These are phyloP conservation scores for Zapus hudsonius DNA, from an alignment of 2,113 vertebrate species.

Conservation along the genomic window DNA sequence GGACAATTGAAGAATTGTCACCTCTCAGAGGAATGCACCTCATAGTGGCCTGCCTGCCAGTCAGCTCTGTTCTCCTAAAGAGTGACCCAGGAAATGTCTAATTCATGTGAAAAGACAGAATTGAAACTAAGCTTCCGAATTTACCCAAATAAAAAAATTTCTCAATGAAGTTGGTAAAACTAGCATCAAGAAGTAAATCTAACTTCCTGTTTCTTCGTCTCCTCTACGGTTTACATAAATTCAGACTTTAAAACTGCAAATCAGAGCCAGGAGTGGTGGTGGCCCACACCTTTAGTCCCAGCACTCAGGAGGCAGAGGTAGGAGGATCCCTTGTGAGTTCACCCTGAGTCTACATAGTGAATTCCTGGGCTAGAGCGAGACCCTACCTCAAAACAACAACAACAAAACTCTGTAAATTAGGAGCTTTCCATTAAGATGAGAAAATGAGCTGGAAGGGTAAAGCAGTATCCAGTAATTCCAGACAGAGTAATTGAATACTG, in stretches of 20 bases:
- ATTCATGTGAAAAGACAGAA: slow-evolving; percentile 75
- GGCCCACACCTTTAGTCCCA: no score
- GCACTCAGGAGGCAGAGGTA: no score
- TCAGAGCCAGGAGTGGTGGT: no score
- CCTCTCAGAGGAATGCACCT: background rate
- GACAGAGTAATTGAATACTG: background rate
- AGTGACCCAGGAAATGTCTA: slow-evolving; percentile 34
- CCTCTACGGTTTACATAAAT: slow-evolving; percentile 39
- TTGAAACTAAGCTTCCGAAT: slow-evolving; percentile 72
- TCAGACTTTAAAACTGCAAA: slow-evolving; percentile 12
- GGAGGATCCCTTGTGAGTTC: no score
- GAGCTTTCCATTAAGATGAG: slow-evolving; percentile 32
- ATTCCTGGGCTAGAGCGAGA: no score
- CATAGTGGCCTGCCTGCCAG: no score
- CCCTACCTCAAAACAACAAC: no score
- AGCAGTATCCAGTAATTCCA: background rate
- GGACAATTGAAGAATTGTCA: background rate
- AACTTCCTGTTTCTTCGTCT: slow-evolving; percentile 69
- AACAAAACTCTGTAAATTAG: background rate
- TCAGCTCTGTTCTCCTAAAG: slow-evolving; percentile 62
- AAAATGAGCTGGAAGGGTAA: slow-evolving; percentile 8
- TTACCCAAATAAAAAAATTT: slow-evolving; percentile 69
- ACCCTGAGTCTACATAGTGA: no score
- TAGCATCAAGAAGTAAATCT: slow-evolving; percentile 58
- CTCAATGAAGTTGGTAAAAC: slow-evolving; percentile 78